Evolutionary conservation across 1,140 invertebrate species (phyloP).

Genomic region (Leptestheria dahalacensis): DNA sequence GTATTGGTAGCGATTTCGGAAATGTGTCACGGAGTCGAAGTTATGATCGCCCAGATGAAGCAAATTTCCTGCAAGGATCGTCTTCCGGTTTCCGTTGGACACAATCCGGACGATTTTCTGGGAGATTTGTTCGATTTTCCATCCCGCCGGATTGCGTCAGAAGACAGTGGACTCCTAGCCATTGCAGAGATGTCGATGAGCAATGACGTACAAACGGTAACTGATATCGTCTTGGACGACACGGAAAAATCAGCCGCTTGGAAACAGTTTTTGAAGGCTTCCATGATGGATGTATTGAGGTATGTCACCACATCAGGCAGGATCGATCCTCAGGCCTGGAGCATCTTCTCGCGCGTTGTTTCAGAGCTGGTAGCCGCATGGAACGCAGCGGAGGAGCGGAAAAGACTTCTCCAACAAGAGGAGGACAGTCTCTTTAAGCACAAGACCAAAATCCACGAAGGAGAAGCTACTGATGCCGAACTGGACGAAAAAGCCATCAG

Average conservation of each 20-base stretch:
- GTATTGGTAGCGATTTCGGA: conserved; percentile 40
- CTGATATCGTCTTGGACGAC: conserved; percentile 14
- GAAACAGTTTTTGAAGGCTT: conserved; percentile 10
- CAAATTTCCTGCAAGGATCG: conserved; percentile 22
- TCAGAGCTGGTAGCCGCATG: conserved; percentile 48
- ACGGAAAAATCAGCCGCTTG: not conserved
- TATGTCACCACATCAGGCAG: conserved; percentile 26
- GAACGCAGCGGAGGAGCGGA: conserved; percentile 53
- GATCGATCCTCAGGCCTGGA: conserved; percentile 28
- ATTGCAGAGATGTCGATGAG: not conserved
- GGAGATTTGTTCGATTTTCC: conserved; percentile 3
- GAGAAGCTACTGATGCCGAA: conserved; percentile 8
- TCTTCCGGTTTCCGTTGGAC: conserved; percentile 20
- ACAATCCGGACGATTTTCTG: conserved; percentile 12
- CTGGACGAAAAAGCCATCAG: conserved; percentile 6
- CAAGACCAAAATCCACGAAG: conserved; percentile 10
- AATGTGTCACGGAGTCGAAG: conserved; percentile 3
- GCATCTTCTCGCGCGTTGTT: conserved; percentile 38
- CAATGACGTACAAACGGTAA: not conserved
- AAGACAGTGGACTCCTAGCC: not conserved
- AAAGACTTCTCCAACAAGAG: conserved; percentile 47
- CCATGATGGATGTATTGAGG: conserved; percentile 20
- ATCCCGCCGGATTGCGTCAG: not conserved
- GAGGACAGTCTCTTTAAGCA: conserved; percentile 62
- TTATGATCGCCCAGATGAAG: not conserved